Conservation (phyloP, 2,113 vertebrate species). For the Oreamnos americanus region DNA sequence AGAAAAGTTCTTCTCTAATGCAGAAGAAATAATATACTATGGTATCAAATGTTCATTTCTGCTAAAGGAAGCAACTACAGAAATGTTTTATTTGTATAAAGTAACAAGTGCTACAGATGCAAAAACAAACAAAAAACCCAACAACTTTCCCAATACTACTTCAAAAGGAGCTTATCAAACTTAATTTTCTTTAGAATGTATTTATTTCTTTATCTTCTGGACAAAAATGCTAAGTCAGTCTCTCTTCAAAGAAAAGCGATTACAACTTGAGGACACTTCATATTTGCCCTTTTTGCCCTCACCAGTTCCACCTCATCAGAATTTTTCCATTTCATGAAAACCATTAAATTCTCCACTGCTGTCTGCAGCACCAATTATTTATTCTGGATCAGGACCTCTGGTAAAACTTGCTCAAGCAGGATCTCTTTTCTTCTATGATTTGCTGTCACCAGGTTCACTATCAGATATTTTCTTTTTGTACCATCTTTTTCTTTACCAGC, state of each 20-base stretch:
- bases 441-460: not conserved
- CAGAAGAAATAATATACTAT: conserved; percentile 71
- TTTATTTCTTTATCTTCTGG: conserved; percentile 89
- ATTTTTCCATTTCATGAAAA: conserved; percentile 99
- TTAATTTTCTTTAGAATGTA: conserved; percentile 78
- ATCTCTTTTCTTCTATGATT: not conserved
- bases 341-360: conserved; percentile 98
- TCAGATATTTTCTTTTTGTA: not conserved
- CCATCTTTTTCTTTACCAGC: not conserved
- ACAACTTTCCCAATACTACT: conserved; percentile 72
- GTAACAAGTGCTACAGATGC: conserved; percentile 76
- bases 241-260: conserved; percentile 97
- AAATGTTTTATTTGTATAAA: conserved; percentile 77
- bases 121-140: conserved; percentile 58
- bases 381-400: conserved; percentile 93
- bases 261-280: conserved; percentile 96
- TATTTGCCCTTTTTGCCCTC: conserved; percentile 94
- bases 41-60: conserved; percentile 79
- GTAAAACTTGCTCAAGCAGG: conserved; percentile 87
- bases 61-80: conserved; percentile 79
- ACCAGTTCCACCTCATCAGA: conserved; percentile 98
- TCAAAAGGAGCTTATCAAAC: conserved; percentile 80
- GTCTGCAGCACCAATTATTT: conserved; percentile 97
- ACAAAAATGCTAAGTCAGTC: conserved; percentile 98
- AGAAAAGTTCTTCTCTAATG: conserved; percentile 79